Percentiles rank a stretch among this genome's conserved stretches.
Conservation (phyloP, 2,113 vertebrate genomes). For the Platanista minor region DNA sequence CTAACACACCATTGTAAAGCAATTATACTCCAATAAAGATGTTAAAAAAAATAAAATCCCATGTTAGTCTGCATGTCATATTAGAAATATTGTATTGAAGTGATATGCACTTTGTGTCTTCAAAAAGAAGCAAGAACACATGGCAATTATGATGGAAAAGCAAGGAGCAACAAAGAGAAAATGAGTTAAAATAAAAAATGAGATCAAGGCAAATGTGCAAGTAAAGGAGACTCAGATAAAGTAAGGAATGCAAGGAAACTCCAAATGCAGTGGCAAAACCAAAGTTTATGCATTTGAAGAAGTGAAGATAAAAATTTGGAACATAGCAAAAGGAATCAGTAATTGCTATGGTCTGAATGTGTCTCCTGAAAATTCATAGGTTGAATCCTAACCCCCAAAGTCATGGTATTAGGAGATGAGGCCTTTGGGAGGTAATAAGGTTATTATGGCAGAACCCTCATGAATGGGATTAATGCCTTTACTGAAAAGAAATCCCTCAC, state of each 20-base stretch:
- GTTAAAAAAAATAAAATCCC: background rate
- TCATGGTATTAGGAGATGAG: background rate
- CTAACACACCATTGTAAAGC: too few relatives aligned
- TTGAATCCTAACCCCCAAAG: background rate
- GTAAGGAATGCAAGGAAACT: background rate
- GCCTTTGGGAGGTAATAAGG: background rate
- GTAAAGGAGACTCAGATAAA: background rate
- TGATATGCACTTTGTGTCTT: background rate
- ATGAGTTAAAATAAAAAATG: background rate
- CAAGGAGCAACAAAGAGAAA: background rate
- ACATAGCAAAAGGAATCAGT: background rate
- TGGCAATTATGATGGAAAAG: background rate
- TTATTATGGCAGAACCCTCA: background rate
- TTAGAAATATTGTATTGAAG: background rate
- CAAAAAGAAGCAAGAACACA: background rate
- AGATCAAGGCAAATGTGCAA: background rate
- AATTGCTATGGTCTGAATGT: background rate
- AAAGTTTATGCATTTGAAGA: background rate
- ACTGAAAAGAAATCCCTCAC: background rate
- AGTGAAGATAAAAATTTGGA: background rate
- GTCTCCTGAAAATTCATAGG: background rate
- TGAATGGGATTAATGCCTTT: background rate
- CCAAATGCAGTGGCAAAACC: background rate
- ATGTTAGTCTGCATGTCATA: background rate
- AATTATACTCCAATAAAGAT: too few relatives aligned